Conservation (phyloP, 2,888 invertebrate genomes). For the Philonicus albiceps region DNA sequence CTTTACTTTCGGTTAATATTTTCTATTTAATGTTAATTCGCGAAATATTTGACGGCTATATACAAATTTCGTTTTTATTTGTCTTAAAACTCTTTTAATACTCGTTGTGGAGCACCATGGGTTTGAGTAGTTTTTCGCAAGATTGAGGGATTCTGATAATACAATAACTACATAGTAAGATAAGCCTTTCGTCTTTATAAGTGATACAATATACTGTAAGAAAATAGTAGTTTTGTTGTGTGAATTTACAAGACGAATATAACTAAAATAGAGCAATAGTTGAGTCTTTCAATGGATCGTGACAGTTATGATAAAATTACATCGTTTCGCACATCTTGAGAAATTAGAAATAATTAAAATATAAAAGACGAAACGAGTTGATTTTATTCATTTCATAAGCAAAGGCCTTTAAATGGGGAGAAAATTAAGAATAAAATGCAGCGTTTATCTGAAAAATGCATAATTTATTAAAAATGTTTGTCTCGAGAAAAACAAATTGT, state of each 20-base stretch:
- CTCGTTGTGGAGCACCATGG: background rate
- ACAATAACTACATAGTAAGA: slow-evolving; percentile 43
- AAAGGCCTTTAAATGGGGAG: background rate
- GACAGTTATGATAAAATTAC: background rate
- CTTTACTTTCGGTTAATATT: background rate
- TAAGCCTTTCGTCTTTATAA: slow-evolving; percentile 43
- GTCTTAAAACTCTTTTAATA: background rate
- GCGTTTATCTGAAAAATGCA: background rate
- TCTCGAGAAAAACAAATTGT: background rate
- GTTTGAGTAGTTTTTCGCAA: background rate
- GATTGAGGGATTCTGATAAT: background rate
- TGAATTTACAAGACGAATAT: slow-evolving; percentile 30
- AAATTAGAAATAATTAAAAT: background rate
- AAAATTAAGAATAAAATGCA: background rate
- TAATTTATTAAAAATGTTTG: slow-evolving; percentile 18
- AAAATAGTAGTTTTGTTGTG: slow-evolving; percentile 33
- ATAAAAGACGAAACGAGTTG: background rate
- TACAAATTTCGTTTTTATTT: background rate
- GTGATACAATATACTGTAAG: slow-evolving; percentile 37
- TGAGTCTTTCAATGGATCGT: background rate
- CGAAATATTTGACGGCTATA: background rate
- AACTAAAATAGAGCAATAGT: slow-evolving; percentile 6
- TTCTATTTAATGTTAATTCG: background rate
- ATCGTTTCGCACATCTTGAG: background rate
- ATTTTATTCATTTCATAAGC: background rate